Conservation (phyloP, 1,140 invertebrate genomes). For the Brachionus koreanus region DNA sequence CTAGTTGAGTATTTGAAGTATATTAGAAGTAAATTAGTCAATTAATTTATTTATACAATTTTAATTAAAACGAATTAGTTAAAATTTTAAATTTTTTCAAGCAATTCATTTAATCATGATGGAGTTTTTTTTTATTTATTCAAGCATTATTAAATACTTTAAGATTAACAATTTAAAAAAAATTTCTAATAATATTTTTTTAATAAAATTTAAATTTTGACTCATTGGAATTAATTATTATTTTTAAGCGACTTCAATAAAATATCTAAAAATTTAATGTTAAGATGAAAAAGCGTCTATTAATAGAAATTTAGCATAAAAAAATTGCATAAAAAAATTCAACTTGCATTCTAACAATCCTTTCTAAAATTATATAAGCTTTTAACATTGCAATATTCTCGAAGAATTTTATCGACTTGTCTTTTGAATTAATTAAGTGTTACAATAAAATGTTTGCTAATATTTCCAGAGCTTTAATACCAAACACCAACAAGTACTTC, state of each 20-base stretch:
- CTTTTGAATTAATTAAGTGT: not conserved
- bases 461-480: not conserved
- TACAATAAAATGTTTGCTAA: constrained; percentile 2
- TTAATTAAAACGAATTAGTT: too few species aligned
- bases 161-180: not conserved
- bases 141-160: too few species aligned
- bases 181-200: too few species aligned
- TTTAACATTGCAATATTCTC: not conserved
- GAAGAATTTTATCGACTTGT: not conserved
- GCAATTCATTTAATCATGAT: too few species aligned
- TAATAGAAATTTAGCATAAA: not conserved
- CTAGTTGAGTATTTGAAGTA: too few species aligned
- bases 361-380: not conserved
- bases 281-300: not conserved
- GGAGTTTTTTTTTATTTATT: too few species aligned
- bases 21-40: too few species aligned
- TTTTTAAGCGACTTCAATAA: not conserved
- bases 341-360: not conserved
- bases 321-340: not conserved
- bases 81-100: too few species aligned
- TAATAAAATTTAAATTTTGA: too few species aligned
- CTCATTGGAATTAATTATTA: not conserved
- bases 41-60: too few species aligned
- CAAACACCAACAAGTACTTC: constrained; percentile 2
- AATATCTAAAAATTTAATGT: not conserved